phyloP scores from a whole-genome alignment of 2,113 vertebrate genomes.

The Prinia subflava region DNA sequence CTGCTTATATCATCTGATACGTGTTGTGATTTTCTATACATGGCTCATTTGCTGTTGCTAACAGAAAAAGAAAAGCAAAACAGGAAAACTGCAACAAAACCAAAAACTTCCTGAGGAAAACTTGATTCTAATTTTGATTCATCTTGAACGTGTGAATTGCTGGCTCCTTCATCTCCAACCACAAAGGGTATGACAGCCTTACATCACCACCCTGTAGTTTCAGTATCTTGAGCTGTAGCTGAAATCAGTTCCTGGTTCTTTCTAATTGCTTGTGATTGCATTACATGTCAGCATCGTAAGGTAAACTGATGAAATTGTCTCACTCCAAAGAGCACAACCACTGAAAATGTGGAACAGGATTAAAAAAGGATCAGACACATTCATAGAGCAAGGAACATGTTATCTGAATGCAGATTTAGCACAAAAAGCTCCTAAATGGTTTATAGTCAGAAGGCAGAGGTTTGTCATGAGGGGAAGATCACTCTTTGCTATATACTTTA shows the following conservation, averaged over 20 bases:
- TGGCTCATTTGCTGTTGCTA: not conserved
- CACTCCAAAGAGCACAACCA: not conserved
- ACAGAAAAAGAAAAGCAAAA: not conserved
- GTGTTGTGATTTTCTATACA: not conserved
- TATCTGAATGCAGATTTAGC: not conserved
- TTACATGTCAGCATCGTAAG: not conserved
- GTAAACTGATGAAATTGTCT: not conserved
- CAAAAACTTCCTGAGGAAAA: not conserved
- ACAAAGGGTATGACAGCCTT: not conserved
- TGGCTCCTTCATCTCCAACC: not conserved
- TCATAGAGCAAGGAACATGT: not conserved
- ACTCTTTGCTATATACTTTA: not conserved
- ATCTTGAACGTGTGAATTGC: not conserved
- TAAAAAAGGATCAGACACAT: not conserved
- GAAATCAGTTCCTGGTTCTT: not conserved
- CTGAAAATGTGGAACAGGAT: not conserved
- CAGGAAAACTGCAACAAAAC: not conserved
- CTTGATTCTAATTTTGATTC: not conserved
- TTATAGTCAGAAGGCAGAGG: not conserved
- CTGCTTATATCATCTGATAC: not conserved
- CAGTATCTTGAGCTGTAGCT: not conserved
- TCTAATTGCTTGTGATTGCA: not conserved
- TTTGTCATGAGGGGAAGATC: not conserved
- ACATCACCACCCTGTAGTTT: not conserved
- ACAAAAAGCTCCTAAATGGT: not conserved